Conservation (phyloP, 1,140 invertebrate species). For the Listronotus bonariensis region DNA sequence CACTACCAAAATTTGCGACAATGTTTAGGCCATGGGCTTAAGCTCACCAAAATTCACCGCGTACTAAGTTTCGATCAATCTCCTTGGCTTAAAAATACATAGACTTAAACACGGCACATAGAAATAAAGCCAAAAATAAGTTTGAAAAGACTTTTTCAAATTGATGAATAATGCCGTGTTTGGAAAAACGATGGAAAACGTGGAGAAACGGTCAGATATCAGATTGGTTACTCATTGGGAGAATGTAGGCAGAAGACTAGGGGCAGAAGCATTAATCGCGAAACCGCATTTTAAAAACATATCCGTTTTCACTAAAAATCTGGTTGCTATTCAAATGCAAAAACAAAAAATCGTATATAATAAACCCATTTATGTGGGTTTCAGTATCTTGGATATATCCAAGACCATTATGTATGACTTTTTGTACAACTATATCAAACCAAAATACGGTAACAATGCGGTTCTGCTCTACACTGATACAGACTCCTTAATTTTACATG, state of each 20-base stretch:
- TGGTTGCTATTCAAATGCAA: slow-evolving; percentile 51
- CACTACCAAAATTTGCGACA: slow-evolving; percentile 53
- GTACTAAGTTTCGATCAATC: slow-evolving; percentile 47
- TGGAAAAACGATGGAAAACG: slow-evolving; percentile 59
- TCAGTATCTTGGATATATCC: slow-evolving; percentile 53
- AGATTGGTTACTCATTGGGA: slow-evolving; percentile 47
- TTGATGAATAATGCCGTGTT: slow-evolving; percentile 57
- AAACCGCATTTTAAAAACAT: slow-evolving; percentile 44
- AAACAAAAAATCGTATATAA: slow-evolving; percentile 49
- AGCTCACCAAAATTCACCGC: slow-evolving; percentile 49
- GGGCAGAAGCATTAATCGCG: slow-evolving; percentile 45
- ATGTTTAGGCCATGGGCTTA: slow-evolving; percentile 48
- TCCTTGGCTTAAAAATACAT: slow-evolving; percentile 54
- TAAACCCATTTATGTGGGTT: slow-evolving; percentile 57
- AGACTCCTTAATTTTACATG: slow-evolving; percentile 41
- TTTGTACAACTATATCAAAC: slow-evolving; percentile 40
- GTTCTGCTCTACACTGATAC: slow-evolving; percentile 44
- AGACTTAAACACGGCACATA: slow-evolving; percentile 51
- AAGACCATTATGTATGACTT: slow-evolving; percentile 42
- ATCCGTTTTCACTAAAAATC: slow-evolving; percentile 50
- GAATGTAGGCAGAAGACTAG: slow-evolving; percentile 12
- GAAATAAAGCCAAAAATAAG: slow-evolving; percentile 47
- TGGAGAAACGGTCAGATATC: slow-evolving; percentile 50
- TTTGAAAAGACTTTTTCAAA: slow-evolving; percentile 59
- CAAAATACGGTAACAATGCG: slow-evolving; percentile 30